Evolutionary conservation across 1,140 invertebrate species (phyloP).

Genomic region (Brachystomella parvula): DNA sequence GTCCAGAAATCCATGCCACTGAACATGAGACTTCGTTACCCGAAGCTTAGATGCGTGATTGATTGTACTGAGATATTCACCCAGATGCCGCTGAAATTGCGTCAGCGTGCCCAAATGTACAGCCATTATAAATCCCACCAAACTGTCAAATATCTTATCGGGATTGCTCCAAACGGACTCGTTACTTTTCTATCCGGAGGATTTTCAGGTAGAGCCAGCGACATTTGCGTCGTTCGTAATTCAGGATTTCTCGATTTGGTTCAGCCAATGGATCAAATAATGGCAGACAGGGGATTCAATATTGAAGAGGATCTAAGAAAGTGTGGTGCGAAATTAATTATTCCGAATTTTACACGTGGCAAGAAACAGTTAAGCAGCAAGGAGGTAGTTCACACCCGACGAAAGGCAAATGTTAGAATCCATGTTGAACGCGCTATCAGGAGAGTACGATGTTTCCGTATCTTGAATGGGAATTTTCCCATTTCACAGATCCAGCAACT

Average conservation of each 20-base stretch:
- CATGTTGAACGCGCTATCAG: constrained; percentile 40
- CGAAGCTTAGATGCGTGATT: neutral
- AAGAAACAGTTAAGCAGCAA: constrained; percentile 22
- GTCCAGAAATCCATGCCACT: neutral
- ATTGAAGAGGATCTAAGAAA: constrained; percentile 27
- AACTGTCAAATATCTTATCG: constrained; percentile 39
- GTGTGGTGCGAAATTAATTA: constrained; percentile 23
- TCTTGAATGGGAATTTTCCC: constrained; percentile 19
- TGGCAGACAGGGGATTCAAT: constrained; percentile 34
- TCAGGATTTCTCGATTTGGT: constrained; percentile 38
- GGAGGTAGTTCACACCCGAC: constrained; percentile 33
- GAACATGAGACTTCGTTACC: neutral
- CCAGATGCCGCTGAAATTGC: neutral
- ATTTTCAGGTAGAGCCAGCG: constrained; percentile 38
- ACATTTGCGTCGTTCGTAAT: constrained; percentile 38
- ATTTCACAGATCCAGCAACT: neutral
- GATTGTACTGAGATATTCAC: neutral
- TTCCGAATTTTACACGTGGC: constrained; percentile 34
- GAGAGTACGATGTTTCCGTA: constrained; percentile 38
- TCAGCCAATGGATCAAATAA: constrained; percentile 29
- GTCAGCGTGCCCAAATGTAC: neutral
- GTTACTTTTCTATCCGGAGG: constrained; percentile 39
- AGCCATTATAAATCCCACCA: neutral
- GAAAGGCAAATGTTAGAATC: constrained; percentile 37
- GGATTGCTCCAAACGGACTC: constrained; percentile 39